Evolutionary conservation across 2,888 invertebrate species (phyloP).

Genomic region (Catocala nupta): DNA sequence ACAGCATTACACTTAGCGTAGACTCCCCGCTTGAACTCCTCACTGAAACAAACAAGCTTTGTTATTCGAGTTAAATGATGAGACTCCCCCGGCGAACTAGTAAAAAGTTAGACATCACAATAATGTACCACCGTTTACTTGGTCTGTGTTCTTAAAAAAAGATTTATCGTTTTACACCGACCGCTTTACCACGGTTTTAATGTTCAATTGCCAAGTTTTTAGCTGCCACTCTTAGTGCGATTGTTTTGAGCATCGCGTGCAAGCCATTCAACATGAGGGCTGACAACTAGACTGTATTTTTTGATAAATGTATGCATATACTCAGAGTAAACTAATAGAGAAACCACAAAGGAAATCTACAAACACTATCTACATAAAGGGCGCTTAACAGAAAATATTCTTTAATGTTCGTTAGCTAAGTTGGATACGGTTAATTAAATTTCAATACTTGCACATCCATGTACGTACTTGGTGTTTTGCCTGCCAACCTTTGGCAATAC

Average conservation of each 20-base stretch:
- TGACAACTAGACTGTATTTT: slow-evolving; percentile 5
- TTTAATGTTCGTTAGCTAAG: too few relatives aligned
- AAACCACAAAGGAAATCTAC: too few relatives aligned
- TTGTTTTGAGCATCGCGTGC: slow-evolving; percentile 17
- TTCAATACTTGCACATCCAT: too few relatives aligned
- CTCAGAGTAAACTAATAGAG: too few relatives aligned
- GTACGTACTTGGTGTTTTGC: too few relatives aligned
- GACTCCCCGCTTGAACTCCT: slow-evolving; percentile 74
- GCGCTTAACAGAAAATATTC: too few relatives aligned
- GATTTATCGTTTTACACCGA: slow-evolving; percentile 8
- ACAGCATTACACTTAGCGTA: slow-evolving; percentile 75
- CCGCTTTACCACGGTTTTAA: slow-evolving; percentile 2
- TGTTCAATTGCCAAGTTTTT: slow-evolving; percentile 12
- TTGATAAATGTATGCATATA: neutral
- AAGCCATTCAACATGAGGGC: slow-evolving; percentile 6
- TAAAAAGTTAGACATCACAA: slow-evolving; percentile 48
- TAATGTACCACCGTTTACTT: slow-evolving; percentile 40
- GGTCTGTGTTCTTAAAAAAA: slow-evolving; percentile 7
- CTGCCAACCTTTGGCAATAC: too few relatives aligned
- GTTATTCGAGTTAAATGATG: slow-evolving; percentile 55
- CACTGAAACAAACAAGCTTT: slow-evolving; percentile 79
- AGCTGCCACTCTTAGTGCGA: slow-evolving; percentile 4
- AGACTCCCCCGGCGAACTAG: slow-evolving; percentile 35
- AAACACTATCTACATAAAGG: too few relatives aligned
- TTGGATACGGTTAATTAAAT: too few relatives aligned